phyloP scores from a whole-genome alignment of 2,797 vertebrate species.

The Alauda arvensis region DNA sequence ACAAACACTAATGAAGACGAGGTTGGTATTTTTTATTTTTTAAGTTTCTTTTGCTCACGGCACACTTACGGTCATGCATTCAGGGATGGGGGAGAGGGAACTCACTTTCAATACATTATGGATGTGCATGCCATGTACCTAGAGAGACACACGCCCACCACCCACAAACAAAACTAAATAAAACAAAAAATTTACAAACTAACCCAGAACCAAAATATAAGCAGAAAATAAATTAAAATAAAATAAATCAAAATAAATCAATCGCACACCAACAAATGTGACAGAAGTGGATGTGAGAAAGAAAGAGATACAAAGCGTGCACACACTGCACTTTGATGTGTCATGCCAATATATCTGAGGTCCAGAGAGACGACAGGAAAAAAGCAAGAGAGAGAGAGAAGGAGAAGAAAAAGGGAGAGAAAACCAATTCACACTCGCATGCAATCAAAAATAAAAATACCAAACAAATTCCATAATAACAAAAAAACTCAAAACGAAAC shows the following conservation, averaged over 20 bases:
- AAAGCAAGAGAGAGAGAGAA: neutral
- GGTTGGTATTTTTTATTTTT: constrained; percentile 68
- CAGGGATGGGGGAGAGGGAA: constrained; percentile 31
- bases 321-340: constrained; percentile 36
- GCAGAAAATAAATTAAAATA: constrained; percentile 22
- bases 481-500: constrained; percentile 23
- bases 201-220: constrained; percentile 20
- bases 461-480: constrained; percentile 13
- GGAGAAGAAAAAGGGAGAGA: neutral
- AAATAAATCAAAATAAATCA: constrained; percentile 36
- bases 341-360: constrained; percentile 64
- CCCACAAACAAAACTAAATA: neutral
- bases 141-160: constrained; percentile 49
- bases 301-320: constrained; percentile 45
- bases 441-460: constrained; percentile 69
- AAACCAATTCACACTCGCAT: constrained; percentile 72
- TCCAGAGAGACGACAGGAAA: constrained; percentile 19
- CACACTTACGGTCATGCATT: constrained; percentile 82
- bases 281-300: constrained; percentile 33
- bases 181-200: neutral
- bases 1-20: constrained; percentile 67
- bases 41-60: constrained; percentile 60
- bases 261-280: constrained; percentile 31
- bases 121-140: constrained; percentile 82
- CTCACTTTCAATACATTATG: constrained; percentile 71